A percentile compares a stretch with the other conserved stretches of the same genome.
Evolutionary conservation across 2,797 vertebrate genomes (phyloP).

Genomic region (Graptemys geographica): DNA sequence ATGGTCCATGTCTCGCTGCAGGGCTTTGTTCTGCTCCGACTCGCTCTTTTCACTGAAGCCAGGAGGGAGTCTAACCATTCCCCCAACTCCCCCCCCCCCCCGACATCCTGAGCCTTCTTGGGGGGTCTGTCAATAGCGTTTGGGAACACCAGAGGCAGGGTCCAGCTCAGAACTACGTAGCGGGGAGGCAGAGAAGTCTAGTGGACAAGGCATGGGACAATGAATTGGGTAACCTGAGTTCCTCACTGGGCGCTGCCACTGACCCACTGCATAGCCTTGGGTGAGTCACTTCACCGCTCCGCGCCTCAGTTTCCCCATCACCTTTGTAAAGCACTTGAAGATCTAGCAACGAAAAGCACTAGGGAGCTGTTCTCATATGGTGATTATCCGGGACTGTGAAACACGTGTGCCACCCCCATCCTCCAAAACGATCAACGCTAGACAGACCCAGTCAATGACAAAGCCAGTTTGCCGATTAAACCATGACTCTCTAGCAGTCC

Average conservation of each 20-base stretch:
- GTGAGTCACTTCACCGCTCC: neutral
- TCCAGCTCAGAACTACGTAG: no score
- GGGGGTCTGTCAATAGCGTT: neutral
- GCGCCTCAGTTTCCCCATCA: neutral
- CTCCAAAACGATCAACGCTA: no score
- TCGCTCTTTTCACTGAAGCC: neutral
- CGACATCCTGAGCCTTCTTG: neutral
- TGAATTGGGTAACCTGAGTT: no score
- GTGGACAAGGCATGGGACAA: no score
- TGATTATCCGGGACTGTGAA: neutral
- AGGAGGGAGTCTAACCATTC: neutral
- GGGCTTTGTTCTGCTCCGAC: neutral
- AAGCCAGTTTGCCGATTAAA: no score
- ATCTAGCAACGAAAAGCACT: neutral
- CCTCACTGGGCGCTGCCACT: no score
- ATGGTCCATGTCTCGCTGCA: neutral
- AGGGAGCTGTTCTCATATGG: neutral
- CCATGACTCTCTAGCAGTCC: no score
- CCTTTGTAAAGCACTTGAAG: neutral
- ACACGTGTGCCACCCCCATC: neutral
- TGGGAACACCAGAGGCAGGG: no score
- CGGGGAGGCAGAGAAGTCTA: no score
- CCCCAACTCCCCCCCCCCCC: rapidly evolving
- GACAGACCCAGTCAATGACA: no score
- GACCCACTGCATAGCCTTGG: no score